Base-by-base conservation (phyloP, 2,888 invertebrate genomes). In the Hypolimnas misippus region DNA sequence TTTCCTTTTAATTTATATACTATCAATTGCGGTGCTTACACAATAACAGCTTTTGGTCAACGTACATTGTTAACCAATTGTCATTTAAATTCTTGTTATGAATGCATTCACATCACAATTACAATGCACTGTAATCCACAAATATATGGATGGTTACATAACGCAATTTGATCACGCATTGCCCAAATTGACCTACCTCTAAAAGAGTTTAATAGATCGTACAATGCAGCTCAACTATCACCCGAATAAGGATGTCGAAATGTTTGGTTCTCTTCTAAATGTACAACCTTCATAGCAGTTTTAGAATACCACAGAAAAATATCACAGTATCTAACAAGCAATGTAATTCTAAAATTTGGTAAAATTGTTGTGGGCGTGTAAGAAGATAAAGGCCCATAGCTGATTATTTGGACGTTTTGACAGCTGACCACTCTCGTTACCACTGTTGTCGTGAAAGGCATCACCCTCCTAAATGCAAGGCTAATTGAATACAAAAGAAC, bases 331-430 rank as follows among this genome's bases (percentile, higher is more conserved):
- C 0, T 25, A 54, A 49, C 50, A 5, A 19, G 62, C 49, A 55
- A 66, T 68, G 69, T 57, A 68, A 16, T 12, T 19, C 0, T 1
- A n/a, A 19, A 4, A 21, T n/a, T 40, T 3, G 7, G 14, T 33
- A 16, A 59, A 62, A 56, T 56, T 73, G 66, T 68, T 62, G 44
- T 63, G 17, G 42, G 58, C 69, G 60, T 65, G 66, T 69, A 38
- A 65, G 70, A 16, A 40, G 17, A 58, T 55, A 77, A 72, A 64
- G 73, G 75, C 73, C 71, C 72, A 76, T 77, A 81, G 83, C 79
- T 89, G 91, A 91, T 89, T 90, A 84, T 91, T 91, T 89, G 87
- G 91, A 92, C 87, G 78, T 88, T 88, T 91, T 92, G 91, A 92
- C 92, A 92, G 92, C 86, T 89, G 91, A 90, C 91, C 91, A 86